These are phyloP conservation scores for Turritopsis dohrnii DNA, from an alignment of 30 jellyfish, hydroid and myxozoan species.

Conservation along the genomic window DNA sequence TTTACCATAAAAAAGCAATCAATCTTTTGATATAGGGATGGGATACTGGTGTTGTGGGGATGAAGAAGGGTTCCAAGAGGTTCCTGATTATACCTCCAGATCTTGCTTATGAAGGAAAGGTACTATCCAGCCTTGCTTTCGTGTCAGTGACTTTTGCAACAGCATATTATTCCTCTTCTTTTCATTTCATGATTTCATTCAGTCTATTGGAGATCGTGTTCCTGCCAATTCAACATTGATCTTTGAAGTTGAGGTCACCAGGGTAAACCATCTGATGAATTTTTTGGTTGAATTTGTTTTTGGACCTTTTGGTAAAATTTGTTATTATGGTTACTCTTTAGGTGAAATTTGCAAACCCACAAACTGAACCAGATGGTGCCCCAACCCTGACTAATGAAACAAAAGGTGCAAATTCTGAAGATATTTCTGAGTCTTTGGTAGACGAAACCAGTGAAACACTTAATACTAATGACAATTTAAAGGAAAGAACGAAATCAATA, in stretches of 20 bases:
- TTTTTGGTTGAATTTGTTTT: not conserved
- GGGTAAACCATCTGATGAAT: constrained; percentile 45
- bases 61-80: constrained; percentile 81
- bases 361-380: constrained; percentile 28
- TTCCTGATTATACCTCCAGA: constrained; percentile 73
- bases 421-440: not conserved
- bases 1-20: not conserved
- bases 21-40: constrained; percentile 60
- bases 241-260: constrained; percentile 60
- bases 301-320: not conserved
- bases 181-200: not conserved
- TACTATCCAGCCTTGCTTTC: not conserved
- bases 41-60: constrained; percentile 92
- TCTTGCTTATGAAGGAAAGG: constrained; percentile 83
- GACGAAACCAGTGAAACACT: not conserved
- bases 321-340: constrained; percentile 7
- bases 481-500: constrained; percentile 63
- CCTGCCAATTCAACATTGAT: constrained; percentile 76
- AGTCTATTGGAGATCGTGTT: constrained; percentile 71
- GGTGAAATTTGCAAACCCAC: constrained; percentile 81
- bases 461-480: constrained; percentile 26
- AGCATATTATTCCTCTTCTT: not conserved
- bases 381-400: not conserved
- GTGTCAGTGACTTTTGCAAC: not conserved
- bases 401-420: not conserved